Evolutionary conservation across 2,797 vertebrate species (phyloP).

Genomic region (Sylvia borin): DNA sequence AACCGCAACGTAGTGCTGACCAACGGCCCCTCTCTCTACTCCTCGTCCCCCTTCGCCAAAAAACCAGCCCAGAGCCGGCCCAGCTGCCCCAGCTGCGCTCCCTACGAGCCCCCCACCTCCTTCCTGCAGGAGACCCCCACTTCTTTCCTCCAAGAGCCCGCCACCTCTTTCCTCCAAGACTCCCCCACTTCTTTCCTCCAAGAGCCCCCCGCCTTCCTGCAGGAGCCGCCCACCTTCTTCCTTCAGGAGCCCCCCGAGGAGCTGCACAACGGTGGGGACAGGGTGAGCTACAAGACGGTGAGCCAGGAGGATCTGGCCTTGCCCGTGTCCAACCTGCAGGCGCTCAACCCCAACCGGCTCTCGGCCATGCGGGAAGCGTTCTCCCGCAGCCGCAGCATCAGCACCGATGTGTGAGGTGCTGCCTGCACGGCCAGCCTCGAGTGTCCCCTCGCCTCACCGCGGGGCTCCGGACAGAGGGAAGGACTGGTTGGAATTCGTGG

Average conservation of each 20-base stretch:
- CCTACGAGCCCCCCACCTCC: slow-evolving; percentile 89
- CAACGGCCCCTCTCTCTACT: slow-evolving; percentile 89
- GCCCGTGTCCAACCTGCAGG: slow-evolving; percentile 85
- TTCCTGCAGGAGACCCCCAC: slow-evolving; percentile 89
- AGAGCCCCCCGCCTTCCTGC: slow-evolving; percentile 84
- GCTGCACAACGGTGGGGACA: slow-evolving; percentile 88
- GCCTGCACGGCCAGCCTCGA: neutral
- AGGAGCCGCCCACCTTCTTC: slow-evolving; percentile 90
- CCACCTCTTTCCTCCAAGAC: slow-evolving; percentile 85
- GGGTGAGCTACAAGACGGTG: slow-evolving; percentile 85
- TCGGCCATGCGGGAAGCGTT: slow-evolving; percentile 96
- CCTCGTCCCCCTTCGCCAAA: slow-evolving; percentile 84
- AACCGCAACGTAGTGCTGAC: slow-evolving; percentile 91
- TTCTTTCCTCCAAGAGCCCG: slow-evolving; percentile 85
- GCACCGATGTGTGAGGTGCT: slow-evolving; percentile 89
- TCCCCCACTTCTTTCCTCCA: slow-evolving; percentile 89
- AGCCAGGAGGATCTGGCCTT: slow-evolving; percentile 89
- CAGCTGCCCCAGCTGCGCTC: slow-evolving; percentile 88
- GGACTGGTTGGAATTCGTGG: neutral
- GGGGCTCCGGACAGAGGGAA: neutral
- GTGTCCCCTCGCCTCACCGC: rapidly evolving
- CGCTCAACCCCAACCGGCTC: slow-evolving; percentile 89
- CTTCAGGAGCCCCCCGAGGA: slow-evolving; percentile 90
- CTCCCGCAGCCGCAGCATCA: slow-evolving; percentile 94
- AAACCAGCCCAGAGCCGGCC: slow-evolving; percentile 83